These are phyloP conservation scores for Hipparchia sbordonii DNA, from an alignment of 2,888 invertebrate genomes.

Conservation along the genomic window DNA sequence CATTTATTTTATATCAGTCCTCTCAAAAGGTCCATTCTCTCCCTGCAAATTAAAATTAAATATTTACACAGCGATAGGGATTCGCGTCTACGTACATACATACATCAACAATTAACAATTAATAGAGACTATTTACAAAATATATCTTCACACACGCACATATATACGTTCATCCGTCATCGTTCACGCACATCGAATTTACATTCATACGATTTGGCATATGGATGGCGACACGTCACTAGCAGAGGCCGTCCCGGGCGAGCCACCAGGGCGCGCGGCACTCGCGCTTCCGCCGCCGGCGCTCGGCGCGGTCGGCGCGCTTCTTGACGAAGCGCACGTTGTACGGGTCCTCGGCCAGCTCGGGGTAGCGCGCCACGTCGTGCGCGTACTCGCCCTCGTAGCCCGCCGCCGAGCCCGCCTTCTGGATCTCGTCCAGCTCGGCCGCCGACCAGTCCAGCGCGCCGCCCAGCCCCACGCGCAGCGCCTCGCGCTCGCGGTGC, in stretches of 20 bases:
- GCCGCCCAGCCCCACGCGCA: slow-evolving; percentile 90
- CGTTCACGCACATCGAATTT: slow-evolving; percentile 62
- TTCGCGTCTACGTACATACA: slow-evolving; percentile 82
- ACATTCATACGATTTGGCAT: slow-evolving; percentile 81
- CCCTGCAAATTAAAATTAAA: slow-evolving; percentile 82
- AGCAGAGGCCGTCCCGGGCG: slow-evolving; percentile 73
- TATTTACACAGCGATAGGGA: slow-evolving; percentile 83
- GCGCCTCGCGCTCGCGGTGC: slow-evolving; percentile 94
- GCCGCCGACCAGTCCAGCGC: slow-evolving; percentile 92
- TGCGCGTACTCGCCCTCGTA: slow-evolving; percentile 97
- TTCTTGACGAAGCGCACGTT: slow-evolving; percentile 95
- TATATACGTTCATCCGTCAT: slow-evolving; percentile 63
- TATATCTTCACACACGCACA: slow-evolving; percentile 58
- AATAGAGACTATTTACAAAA: slow-evolving; percentile 83
- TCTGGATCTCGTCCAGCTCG: slow-evolving; percentile 94
- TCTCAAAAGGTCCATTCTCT: slow-evolving; percentile 83
- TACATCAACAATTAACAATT: slow-evolving; percentile 83
- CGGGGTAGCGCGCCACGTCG: slow-evolving; percentile 94
- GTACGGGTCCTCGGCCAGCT: slow-evolving; percentile 97
- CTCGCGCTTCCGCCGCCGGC: slow-evolving; percentile 87
- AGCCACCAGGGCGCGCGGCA: slow-evolving; percentile 78
- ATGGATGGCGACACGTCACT: slow-evolving; percentile 77
- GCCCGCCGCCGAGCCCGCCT: slow-evolving; percentile 90
- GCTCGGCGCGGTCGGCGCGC: slow-evolving; percentile 87
- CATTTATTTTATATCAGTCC: slow-evolving; percentile 83